phyloP scores from a whole-genome alignment of 2,113 vertebrate species.

The Chloropsis hardwickii region DNA sequence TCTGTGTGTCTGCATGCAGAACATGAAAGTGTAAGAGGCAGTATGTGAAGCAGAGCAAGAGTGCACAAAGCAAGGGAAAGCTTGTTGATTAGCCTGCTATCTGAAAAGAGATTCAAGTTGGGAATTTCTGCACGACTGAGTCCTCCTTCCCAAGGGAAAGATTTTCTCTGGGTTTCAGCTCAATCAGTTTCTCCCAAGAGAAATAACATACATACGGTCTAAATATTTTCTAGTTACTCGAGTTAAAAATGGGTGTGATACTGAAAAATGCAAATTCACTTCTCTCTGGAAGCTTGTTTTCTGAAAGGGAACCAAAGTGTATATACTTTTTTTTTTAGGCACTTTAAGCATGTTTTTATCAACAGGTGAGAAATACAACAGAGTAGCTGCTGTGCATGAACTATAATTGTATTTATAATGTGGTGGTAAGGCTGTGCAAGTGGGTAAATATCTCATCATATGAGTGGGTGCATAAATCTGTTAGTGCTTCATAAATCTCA shows the following conservation, averaged over 20 bases:
- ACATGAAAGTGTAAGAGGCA: background rate
- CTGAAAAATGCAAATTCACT: background rate
- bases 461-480: background rate
- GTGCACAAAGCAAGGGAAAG: background rate
- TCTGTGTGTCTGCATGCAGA: background rate
- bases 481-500: background rate
- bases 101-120: background rate
- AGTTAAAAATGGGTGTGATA: background rate
- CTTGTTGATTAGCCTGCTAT: background rate
- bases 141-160: background rate
- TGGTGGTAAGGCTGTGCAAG: background rate
- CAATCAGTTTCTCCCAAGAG: background rate
- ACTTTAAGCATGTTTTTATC: background rate
- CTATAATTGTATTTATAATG: background rate
- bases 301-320: background rate
- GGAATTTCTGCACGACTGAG: background rate
- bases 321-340: background rate
- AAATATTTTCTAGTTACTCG: background rate
- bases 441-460: background rate
- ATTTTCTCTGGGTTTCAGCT: background rate
- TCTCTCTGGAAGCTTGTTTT: background rate
- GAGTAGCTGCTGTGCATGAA: background rate
- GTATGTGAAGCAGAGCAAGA: background rate
- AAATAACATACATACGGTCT: background rate
- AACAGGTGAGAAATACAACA: background rate